Evolutionary conservation across 2,113 vertebrate genomes (phyloP).

Genomic region (Furnarius figulus): DNA sequence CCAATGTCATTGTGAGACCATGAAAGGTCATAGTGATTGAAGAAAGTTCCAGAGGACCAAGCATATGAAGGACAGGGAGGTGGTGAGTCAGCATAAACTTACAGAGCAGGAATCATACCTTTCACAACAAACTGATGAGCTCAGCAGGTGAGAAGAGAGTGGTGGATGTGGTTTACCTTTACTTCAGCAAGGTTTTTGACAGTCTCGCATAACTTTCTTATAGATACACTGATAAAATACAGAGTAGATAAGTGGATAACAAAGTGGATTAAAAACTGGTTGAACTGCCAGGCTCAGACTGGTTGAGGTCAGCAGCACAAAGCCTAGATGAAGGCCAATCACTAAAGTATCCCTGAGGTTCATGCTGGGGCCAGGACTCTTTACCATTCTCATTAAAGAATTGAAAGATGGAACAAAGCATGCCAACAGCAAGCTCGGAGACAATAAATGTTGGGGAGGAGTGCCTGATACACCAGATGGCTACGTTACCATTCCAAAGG

Average conservation of each 20-base stretch:
- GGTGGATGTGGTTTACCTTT: not conserved
- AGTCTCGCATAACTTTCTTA: not conserved
- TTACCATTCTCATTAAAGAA: not conserved
- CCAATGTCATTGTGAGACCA: not conserved
- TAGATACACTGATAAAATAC: not conserved
- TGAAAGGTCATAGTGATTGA: not conserved
- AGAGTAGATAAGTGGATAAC: not conserved
- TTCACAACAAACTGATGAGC: not conserved
- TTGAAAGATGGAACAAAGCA: not conserved
- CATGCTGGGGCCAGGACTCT: not conserved
- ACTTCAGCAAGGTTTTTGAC: not conserved
- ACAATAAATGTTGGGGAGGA: not conserved
- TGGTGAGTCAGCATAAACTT: not conserved
- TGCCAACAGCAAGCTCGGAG: not conserved
- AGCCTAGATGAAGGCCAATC: not conserved
- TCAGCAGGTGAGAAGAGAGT: not conserved
- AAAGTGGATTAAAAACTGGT: not conserved
- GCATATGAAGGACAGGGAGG: not conserved
- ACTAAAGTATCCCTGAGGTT: not conserved
- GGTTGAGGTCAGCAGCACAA: not conserved
- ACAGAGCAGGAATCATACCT: not conserved
- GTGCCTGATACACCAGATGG: not conserved
- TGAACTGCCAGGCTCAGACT: not conserved
- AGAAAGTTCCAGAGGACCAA: not conserved
- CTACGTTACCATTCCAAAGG: not conserved